Conservation (phyloP, 2,797 vertebrate genomes). For the Sebastes vulpes region DNA sequence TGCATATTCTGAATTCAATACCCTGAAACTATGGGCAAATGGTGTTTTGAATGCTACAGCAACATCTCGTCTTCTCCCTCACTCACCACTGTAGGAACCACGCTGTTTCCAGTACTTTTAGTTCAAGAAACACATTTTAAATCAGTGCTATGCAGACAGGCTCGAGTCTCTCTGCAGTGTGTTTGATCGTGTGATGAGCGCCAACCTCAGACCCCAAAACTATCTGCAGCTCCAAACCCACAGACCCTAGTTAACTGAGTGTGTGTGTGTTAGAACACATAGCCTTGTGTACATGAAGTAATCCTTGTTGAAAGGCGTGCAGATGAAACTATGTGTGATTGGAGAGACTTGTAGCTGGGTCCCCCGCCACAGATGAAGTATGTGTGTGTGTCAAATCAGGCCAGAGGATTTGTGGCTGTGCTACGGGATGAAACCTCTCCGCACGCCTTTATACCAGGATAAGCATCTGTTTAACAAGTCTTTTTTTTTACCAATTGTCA, state of each 20-base stretch:
- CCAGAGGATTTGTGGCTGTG: slow-evolving; percentile 44
- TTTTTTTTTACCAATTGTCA: slow-evolving; percentile 10
- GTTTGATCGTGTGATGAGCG: slow-evolving; percentile 42
- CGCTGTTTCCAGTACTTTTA: neutral
- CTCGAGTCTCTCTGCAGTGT: neutral
- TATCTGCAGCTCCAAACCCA: slow-evolving; percentile 25
- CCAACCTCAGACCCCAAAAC: slow-evolving; percentile 23
- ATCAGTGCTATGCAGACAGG: slow-evolving; percentile 1
- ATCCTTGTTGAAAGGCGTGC: slow-evolving; percentile 55
- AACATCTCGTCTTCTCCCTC: neutral
- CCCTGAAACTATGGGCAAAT: neutral
- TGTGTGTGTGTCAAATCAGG: slow-evolving; percentile 15
- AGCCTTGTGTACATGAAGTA: slow-evolving; percentile 45
- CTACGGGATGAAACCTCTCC: slow-evolving; percentile 21
- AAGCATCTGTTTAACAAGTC: slow-evolving; percentile 39
- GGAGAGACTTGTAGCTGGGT: slow-evolving; percentile 39
- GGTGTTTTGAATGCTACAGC: neutral
- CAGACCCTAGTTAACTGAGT: neutral
- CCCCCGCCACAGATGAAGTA: slow-evolving; percentile 44
- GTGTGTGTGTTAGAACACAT: neutral
- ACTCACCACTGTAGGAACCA: neutral
- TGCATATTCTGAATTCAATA: neutral
- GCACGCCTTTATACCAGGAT: slow-evolving; percentile 22
- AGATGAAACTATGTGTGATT: slow-evolving; percentile 64
- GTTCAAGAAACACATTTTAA: slow-evolving; percentile 5